Percentiles rank a stretch among this genome's conserved stretches.
These are phyloP conservation scores for Chelon auratus DNA, from an alignment of 2,797 vertebrate species.

Conservation along the genomic window DNA sequence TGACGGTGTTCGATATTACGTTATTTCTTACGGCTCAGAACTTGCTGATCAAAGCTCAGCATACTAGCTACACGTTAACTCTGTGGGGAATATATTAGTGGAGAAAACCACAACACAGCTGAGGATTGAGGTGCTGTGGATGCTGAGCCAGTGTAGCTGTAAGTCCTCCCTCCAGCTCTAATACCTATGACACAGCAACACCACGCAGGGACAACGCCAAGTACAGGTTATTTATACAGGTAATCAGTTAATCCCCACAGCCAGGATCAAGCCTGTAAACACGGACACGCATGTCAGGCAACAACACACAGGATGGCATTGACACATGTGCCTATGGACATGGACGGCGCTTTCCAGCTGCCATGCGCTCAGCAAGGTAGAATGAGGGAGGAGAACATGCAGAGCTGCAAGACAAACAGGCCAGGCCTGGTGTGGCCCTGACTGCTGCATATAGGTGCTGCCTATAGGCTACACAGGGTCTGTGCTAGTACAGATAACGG, in stretches of 20 bases:
- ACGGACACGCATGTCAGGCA: constrained; percentile 48
- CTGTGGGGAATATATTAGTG: no score
- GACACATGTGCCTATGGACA: constrained; percentile 20
- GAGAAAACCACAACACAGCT: not conserved
- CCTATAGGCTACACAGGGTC: not conserved
- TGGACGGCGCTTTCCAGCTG: constrained; percentile 16
- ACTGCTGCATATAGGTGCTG: not conserved
- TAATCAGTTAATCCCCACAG: constrained; percentile 79
- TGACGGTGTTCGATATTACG: no score
- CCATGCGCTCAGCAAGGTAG: constrained; percentile 13
- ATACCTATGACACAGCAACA: constrained; percentile 71
- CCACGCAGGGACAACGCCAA: constrained; percentile 48
- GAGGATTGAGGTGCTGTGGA: constrained; percentile 2
- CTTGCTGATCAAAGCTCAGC: no score
- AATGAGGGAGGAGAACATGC: not conserved
- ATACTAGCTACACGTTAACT: no score
- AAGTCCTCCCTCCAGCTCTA: constrained; percentile 30
- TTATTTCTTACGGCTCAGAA: no score
- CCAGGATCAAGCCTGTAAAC: constrained; percentile 49
- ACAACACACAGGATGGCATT: constrained; percentile 50
- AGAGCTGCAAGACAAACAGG: not conserved
- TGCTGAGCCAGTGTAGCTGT: constrained; percentile 5
- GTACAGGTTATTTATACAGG: constrained; percentile 79
- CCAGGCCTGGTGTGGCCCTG: not conserved
- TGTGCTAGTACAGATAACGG: not conserved